A percentile compares a stretch with the other conserved stretches of the same genome.
Evolutionary conservation across 2,888 invertebrate genomes (phyloP).

Genomic region (Oscheius myriophilus): DNA sequence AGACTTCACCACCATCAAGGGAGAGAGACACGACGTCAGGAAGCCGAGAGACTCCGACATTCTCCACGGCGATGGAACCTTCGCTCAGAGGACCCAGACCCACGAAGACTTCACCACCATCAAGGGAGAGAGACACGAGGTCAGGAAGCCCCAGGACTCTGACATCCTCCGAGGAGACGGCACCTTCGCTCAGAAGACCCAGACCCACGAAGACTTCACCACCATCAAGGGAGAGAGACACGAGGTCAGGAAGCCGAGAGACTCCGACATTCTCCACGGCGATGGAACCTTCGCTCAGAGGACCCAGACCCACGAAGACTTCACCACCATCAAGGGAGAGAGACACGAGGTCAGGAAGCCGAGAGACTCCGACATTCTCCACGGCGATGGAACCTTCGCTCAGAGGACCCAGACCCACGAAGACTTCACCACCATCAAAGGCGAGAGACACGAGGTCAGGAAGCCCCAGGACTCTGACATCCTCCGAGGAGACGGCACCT

Average conservation of each 20-base stretch:
- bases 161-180: not conserved
- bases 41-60: constrained; percentile 7
- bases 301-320: too few species aligned
- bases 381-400: constrained; percentile 13
- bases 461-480: constrained; percentile 14
- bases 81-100: not conserved
- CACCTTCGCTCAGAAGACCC: too few species aligned
- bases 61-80: not conserved
- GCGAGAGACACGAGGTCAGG: constrained; percentile 3
- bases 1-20: not conserved
- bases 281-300: too few species aligned
- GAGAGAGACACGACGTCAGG: not conserved
- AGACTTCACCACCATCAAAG: constrained; percentile 5
- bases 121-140: too few species aligned
- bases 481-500: constrained; percentile 10
- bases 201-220: too few species aligned
- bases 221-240: too few species aligned
- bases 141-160: not conserved
- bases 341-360: constrained; percentile 7
- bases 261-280: too few species aligned
- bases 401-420: constrained; percentile 6
- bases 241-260: too few species aligned
- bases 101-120: not conserved
- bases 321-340: constrained; percentile 1
- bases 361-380: constrained; percentile 3